A percentile compares a stretch with the other conserved stretches of the same genome.
These are phyloP conservation scores for Phrixothrix hirtus DNA, from an alignment of 2,888 invertebrate genomes.

Conservation along the genomic window DNA sequence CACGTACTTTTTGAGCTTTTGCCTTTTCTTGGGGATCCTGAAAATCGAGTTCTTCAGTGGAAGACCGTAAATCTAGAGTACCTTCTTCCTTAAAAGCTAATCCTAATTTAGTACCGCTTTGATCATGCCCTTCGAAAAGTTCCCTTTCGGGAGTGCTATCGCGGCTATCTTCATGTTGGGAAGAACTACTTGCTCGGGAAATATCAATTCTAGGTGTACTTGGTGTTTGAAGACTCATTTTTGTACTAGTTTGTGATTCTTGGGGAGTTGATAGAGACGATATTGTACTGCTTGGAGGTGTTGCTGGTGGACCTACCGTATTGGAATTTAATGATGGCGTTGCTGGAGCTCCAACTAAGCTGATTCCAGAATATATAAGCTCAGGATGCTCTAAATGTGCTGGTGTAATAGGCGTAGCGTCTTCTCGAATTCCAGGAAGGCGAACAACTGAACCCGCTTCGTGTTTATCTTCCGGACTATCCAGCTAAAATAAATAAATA, in stretches of 20 bases:
- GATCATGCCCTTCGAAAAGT: slow-evolving; percentile 57
- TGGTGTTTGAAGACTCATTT: slow-evolving; percentile 62
- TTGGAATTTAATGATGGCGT: slow-evolving; percentile 37
- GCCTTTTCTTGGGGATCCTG: slow-evolving; percentile 63
- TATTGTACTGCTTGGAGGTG: slow-evolving; percentile 43
- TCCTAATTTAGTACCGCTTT: slow-evolving; percentile 51
- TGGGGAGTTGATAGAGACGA: slow-evolving; percentile 42
- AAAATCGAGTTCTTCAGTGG: slow-evolving; percentile 86
- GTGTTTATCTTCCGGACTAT: slow-evolving; percentile 62
- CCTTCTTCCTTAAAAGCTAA: slow-evolving; percentile 64
- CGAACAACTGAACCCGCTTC: slow-evolving; percentile 58
- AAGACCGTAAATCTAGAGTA: slow-evolving; percentile 81
- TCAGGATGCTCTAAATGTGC: slow-evolving; percentile 32
- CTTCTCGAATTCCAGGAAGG: slow-evolving; percentile 62
- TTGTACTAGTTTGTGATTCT: slow-evolving; percentile 37
- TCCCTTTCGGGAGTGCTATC: slow-evolving; percentile 86
- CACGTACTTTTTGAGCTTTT: slow-evolving; percentile 46
- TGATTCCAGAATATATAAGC: slow-evolving; percentile 47
- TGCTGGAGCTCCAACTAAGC: slow-evolving; percentile 48
- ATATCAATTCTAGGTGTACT: slow-evolving; percentile 86
- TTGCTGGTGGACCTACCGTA: slow-evolving; percentile 34
- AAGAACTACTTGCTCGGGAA: slow-evolving; percentile 85
- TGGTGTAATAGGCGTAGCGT: slow-evolving; percentile 51
- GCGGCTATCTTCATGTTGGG: slow-evolving; percentile 80
- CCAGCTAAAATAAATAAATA: slow-evolving; percentile 54